Percentiles rank a stretch among this genome's conserved stretches.
These are phyloP conservation scores for Oncorhynchus gorbuscha DNA, from an alignment of 2,113 vertebrate species.

Conservation along the genomic window DNA sequence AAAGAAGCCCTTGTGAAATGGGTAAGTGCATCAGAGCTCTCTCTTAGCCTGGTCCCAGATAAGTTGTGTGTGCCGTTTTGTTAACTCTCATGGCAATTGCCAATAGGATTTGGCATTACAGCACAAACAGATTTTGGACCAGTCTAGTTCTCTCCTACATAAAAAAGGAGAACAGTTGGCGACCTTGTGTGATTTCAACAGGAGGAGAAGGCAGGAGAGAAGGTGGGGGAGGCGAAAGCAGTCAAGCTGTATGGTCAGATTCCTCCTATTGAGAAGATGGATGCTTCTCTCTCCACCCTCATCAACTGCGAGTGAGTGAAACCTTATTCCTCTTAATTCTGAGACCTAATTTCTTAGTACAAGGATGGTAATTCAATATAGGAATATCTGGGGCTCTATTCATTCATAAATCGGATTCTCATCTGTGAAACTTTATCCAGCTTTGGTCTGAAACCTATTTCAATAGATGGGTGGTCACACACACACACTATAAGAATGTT, in stretches of 20 bases:
- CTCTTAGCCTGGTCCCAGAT: background rate
- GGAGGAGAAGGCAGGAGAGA: constrained; percentile 90
- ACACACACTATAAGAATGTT: too few relatives aligned
- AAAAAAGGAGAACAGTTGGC: background rate
- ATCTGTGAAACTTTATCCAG: background rate
- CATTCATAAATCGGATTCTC: too few relatives aligned
- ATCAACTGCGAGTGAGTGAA: constrained; percentile 89
- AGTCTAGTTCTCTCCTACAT: background rate
- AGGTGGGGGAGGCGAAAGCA: constrained; percentile 82
- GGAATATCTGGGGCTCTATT: too few relatives aligned
- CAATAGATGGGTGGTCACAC: too few relatives aligned
- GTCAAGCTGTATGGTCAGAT: constrained; percentile 91
- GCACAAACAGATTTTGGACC: too few relatives aligned
- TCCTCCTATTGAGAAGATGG: constrained; percentile 95
- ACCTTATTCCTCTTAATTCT: background rate
- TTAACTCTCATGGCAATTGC: too few relatives aligned
- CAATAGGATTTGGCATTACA: too few relatives aligned
- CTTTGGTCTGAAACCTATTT: background rate
- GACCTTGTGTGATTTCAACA: constrained; percentile 43
- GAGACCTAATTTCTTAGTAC: background rate
- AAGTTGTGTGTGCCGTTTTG: too few relatives aligned
- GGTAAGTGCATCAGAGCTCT: constrained; percentile 75
- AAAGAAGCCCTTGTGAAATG: constrained; percentile 90
- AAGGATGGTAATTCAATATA: background rate
- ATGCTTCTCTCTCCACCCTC: constrained; percentile 84